Evolutionary conservation across 2,888 invertebrate genomes (phyloP).

Genomic region (Labia minor): DNA sequence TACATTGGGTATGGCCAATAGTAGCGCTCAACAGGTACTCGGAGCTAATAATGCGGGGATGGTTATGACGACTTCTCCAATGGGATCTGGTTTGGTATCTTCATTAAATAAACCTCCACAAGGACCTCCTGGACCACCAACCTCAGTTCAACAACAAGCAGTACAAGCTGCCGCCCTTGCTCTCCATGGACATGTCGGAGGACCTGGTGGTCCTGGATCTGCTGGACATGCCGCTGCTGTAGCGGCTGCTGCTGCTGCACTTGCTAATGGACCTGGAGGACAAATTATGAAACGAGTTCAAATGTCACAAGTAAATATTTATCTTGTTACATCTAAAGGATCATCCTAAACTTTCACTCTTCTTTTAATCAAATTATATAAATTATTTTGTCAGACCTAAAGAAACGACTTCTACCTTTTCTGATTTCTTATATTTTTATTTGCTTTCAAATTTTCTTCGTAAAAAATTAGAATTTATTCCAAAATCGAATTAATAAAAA

Average conservation of each 20-base stretch:
- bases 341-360: no score
- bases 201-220: slow-evolving; percentile 19
- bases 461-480: no score
- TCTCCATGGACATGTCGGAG: slow-evolving; percentile 18
- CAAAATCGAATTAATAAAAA: no score
- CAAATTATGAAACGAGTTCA: not conserved
- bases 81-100: not conserved
- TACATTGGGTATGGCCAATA: not conserved
- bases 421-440: no score
- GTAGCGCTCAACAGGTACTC: not conserved
- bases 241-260: slow-evolving; percentile 22
- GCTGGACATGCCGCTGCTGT: slow-evolving; percentile 25
- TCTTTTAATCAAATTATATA: no score
- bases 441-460: no score
- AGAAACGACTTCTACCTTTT: no score
- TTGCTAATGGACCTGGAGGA: slow-evolving; percentile 18
- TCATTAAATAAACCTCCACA: not conserved
- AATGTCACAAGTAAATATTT: not conserved
- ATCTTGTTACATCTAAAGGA: no score
- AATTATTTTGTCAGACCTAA: no score
- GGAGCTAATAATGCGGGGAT: not conserved
- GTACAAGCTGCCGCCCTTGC: slow-evolving; percentile 21
- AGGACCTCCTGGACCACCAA: not conserved
- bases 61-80: not conserved
- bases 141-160: slow-evolving; percentile 17